Base-by-base conservation (phyloP, 1,140 invertebrate species). In the Cyclargus thomasi region DNA sequence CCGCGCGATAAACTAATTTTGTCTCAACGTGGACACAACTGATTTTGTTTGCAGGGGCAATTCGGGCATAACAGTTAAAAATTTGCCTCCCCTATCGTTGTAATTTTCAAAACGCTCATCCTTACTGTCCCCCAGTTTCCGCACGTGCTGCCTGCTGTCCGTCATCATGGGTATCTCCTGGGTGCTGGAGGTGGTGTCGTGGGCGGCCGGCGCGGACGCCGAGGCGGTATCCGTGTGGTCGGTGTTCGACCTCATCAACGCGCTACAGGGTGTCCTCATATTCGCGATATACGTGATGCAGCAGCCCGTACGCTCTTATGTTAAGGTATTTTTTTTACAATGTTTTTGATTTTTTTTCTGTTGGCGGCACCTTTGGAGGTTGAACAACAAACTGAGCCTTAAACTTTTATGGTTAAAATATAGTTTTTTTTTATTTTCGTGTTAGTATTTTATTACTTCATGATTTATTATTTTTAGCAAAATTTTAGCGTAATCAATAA, bases 261-360 rank as follows among this genome's bases (percentile, higher is more conserved):
- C 88, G 0, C 73, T 92, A 22, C 89, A 91, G 36, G 89, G 92
- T 11, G 81, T 92, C 16, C 83, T 92, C 22, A 93, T 93, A 62
- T 93, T 93, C 78, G 78, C 88, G 53, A 92, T 93, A 29, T 93
- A 92, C 67, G 92, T 93, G 0, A 66, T 93, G 17, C 88, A 92
- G 67, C 91, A 91, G 69, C 91, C 92, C 3, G 88, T 92, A 53
- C 78, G 87, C 16, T 80, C 81, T 29, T 75, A 77, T 74, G 81
- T 88, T 72, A 86, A 83, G 85, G 86, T 90, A 67, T 71, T 23
- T 39, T 59, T 67, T 65, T 67, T 47, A 67, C 47, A 23, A n/a
- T n/a, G n/a, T n/a, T n/a, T n/a, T n/a, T n/a, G n/a, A n/a, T n/a
- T n/a, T n/a, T n/a, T n/a, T n/a, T n/a, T n/a, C n/a, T n/a, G n/a